Evolutionary conservation across 2,113 vertebrate species (phyloP), one percentile per base, ranked within the genome.

Genomic region (Verasper variegatus): DNA sequence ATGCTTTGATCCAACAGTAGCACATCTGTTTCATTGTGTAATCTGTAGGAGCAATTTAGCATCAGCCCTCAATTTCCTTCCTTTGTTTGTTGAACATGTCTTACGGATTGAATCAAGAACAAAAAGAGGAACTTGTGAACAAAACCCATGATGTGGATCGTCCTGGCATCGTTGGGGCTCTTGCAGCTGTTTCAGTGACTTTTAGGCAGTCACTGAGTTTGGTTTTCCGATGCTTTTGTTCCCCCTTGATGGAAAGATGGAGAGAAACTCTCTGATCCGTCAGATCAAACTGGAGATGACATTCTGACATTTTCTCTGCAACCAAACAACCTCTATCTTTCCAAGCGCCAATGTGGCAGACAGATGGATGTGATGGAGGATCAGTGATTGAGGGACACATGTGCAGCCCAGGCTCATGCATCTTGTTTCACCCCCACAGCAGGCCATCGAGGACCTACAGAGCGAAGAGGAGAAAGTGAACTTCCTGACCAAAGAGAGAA

Each of bases 391-490:
- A 81, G 45, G 55, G 59, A 78, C 68, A 85, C 81, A 85, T 79
- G 75, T 91, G 86, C 58, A 54, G 62, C 18, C 52, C 86, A 88
- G 81, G 71, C 78, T 78, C 42, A 68, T 20, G 68, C 40, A 27
- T 78, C 42, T 77, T 75, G 42, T 88, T 80, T 80, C 52, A 0
- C 49, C 51, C 59, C 26, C 3, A 62, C 90, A 95, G 95, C 92
- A 91, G 83, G 91, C 92, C 67, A 90, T 93, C 0, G 93, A 94
- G 78, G 94, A 95, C 66, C 76, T 95, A 21, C 94, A 95, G 87
- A 81, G 84, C 0, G 95, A 95, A 71, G 93, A 94, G 82, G 94
- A 95, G 79, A 95, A 94, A 77, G 94, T 94, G 40, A 93, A 93
- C 82, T 73, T 90, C 42, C 86, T 95, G 82, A 93, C 92, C 70